Base-by-base conservation (phyloP, 2,888 invertebrate species). In the Piscicola geometra region DNA sequence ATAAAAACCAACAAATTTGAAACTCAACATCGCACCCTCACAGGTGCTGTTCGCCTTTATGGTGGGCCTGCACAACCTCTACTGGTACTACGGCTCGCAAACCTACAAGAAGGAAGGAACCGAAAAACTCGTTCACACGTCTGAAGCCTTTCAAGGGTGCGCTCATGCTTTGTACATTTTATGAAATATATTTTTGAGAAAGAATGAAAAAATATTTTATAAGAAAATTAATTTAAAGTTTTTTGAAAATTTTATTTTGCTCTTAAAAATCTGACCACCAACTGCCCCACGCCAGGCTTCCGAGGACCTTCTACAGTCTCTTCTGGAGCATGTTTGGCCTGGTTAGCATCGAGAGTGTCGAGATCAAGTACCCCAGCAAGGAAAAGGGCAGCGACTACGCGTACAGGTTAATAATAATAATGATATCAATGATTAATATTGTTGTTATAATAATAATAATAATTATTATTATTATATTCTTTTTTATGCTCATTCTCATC, bases 271-370 rank as follows among this genome's bases (percentile, higher is more conserved):
- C 41, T 9, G 41, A 41, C 21, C 64, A 64, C 30, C 64, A 5
- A 64, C 28, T 52, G 30, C 30, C 3, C 47, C 15, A 71, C 41
- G 41, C 33, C 50, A 85, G 85, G 66, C 81, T 85, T 75, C 82
- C 82, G 56, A 84, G 83, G 75, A 85, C 85, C 66, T 82, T 85
- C 77, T 83, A 82, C 80, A 85, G 84, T 79, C 79, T 85, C 71
- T 85, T 85, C 79, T 85, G 85, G 85, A 83, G 85, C 32, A 85
- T 85, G 83, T 85, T 85, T 80, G 84, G 85, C 3, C 83, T 84
- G 79, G 82, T 85, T 71, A 83, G 81, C 79, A 82, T 84, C 66
- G 81, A 81, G 52, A 84, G 83, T 75, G 77, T 80, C 32, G 78
- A 80, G 60, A 80, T 80, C 33, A 80, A 76, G 70, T 79, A 80